Evolutionary conservation across 1,140 invertebrate genomes (phyloP), one percentile per base, ranked within the genome.

Genomic region (Chironomus striatipennis): DNA sequence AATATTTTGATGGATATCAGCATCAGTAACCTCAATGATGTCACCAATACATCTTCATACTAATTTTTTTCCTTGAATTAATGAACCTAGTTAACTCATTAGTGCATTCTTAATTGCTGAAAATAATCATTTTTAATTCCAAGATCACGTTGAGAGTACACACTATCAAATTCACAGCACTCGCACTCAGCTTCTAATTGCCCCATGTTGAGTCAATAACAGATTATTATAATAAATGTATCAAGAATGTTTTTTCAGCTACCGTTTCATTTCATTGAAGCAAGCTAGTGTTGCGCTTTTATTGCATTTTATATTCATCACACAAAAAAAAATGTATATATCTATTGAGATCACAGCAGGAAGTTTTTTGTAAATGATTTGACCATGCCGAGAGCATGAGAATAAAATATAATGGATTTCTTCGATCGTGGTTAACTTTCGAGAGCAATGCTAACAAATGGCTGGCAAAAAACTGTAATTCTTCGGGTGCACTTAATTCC

Each of bases 261-360:
- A 57, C 47, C 47, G 47, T 57, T 34, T 34, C 24, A 34, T 34
- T 34, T 34, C 24, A 34, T 34, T 57, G 47, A 5, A 57, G 15
- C 47, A 10, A 57, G 47, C n/a, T 34, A 3, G 47, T 70, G 65
- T 70, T 70, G 65, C 65, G 65, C 65, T 70, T 70, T 70, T 70
- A 70, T 70, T 70, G 65, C 65, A 70, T 57, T 57, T 57, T 57
- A 34, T 34, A 57, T 57, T 57, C 47, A 57, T 70, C 65, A 15
- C n/a, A 70, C 7, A 17, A 9, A 21, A n/a, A 34, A 34, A 2
- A 2, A 2, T 34, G 5, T 34, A 5, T 34, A 34, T 20, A n/a
- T 7, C 17, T 70, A 70, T 70, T 70, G 20, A 21, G 17, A 18
- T 15, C 65, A 70, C 65, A 70, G 65, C 20, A 21, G 65, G 65